phyloP scores from a whole-genome alignment of 2,113 vertebrate species.

The Mesitornis unicolor region DNA sequence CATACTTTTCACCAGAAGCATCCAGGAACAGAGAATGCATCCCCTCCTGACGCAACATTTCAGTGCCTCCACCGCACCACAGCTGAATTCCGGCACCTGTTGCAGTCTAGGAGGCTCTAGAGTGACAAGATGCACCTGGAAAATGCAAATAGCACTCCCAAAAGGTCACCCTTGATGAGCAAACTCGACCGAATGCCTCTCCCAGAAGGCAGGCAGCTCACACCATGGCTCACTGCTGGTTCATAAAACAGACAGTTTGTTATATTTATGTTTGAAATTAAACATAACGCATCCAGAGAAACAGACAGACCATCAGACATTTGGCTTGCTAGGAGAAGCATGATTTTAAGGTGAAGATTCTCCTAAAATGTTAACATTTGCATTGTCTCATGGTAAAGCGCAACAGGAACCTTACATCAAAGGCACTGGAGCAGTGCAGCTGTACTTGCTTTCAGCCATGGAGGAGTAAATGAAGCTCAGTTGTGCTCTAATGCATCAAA shows the following conservation, averaged over 20 bases:
- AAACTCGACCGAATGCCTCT: neutral
- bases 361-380: neutral
- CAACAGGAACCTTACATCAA: neutral
- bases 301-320: fast-evolving
- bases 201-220: neutral
- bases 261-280: fast-evolving
- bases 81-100: neutral
- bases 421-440: fast-evolving
- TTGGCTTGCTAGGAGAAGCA: fast-evolving
- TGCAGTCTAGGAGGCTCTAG: neutral
- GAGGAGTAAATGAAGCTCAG: neutral
- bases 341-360: neutral
- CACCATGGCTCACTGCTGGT: fast-evolving
- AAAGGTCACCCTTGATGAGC: neutral
- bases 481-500: neutral
- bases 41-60: fast-evolving
- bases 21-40: neutral
- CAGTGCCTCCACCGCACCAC: fast-evolving
- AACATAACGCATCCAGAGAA: fast-evolving
- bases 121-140: neutral
- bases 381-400: neutral
- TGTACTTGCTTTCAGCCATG: fast-evolving
- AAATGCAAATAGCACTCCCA: fast-evolving
- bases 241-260: fast-evolving
- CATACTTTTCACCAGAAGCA: neutral